These are phyloP conservation scores for Tricholaema leucomelas DNA, from an alignment of 2,113 vertebrate species.

Conservation along the genomic window DNA sequence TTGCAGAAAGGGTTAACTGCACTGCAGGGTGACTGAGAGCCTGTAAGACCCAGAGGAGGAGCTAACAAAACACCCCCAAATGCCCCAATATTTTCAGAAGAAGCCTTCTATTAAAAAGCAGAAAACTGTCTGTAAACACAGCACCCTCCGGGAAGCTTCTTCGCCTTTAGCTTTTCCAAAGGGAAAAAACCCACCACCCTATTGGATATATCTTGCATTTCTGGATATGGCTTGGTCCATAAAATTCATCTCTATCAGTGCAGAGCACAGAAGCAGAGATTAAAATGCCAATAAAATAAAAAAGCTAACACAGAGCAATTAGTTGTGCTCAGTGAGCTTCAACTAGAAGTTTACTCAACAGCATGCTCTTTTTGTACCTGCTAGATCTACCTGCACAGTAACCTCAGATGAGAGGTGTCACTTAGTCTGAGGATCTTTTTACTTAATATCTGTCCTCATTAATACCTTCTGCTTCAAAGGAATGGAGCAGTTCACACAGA, in stretches of 20 bases:
- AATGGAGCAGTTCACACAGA: slow-evolving; percentile 51
- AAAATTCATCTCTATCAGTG: not conserved
- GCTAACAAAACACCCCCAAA: not conserved
- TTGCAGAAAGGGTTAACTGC: not conserved
- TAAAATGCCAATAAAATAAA: not conserved
- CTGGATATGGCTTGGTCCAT: not conserved
- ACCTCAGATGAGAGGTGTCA: slow-evolving; percentile 24
- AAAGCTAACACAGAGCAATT: not conserved
- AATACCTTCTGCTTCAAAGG: slow-evolving; percentile 52
- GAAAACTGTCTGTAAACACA: not conserved
- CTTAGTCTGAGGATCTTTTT: slow-evolving; percentile 10
- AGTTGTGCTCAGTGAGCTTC: not conserved
- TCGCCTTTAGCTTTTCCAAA: not conserved
- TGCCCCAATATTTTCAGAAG: not conserved
- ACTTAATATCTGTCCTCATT: slow-evolving; percentile 47
- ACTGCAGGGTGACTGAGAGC: not conserved
- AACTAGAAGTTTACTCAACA: slow-evolving; percentile 20
- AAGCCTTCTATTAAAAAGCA: not conserved
- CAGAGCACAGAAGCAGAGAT: not conserved
- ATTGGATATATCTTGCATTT: not conserved
- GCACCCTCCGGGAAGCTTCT: not conserved
- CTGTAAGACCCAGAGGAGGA: not conserved
- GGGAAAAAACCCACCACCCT: not conserved
- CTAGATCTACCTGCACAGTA: slow-evolving; percentile 11
- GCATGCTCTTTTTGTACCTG: not conserved